A percentile compares a stretch with the other conserved stretches of the same genome.
Evolutionary conservation across 2,888 invertebrate species (phyloP).

Genomic region (Amitus sp.): DNA sequence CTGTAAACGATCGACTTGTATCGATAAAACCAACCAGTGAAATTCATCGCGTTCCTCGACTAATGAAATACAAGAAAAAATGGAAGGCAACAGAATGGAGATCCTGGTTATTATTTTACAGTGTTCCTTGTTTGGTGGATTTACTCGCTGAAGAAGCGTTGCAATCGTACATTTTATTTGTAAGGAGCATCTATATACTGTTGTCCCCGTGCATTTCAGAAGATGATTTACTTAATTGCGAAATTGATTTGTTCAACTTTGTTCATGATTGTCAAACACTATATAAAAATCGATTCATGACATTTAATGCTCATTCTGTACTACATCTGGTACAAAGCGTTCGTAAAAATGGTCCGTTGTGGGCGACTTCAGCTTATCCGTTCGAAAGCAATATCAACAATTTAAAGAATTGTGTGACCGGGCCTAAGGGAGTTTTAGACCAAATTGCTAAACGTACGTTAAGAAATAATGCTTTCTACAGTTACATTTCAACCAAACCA

Average conservation of each 20-base stretch:
- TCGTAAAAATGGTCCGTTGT: conserved; percentile 17
- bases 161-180: conserved; percentile 20
- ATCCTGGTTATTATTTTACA: conserved; percentile 31
- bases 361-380: conserved; percentile 19
- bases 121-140: conserved; percentile 26
- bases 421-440: too few species aligned
- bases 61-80: not conserved
- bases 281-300: conserved; percentile 22
- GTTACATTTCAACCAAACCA: too few species aligned
- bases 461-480: too few species aligned
- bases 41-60: conserved; percentile 23
- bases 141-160: conserved; percentile 16
- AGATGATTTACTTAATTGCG: conserved; percentile 11
- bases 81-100: conserved; percentile 35
- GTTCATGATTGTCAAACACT: conserved; percentile 17
- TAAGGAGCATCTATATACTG: conserved; percentile 11
- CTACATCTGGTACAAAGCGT: conserved; percentile 12
- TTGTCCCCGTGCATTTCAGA: conserved; percentile 19
- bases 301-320: conserved; percentile 19
- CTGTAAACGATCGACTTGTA: conserved; percentile 10
- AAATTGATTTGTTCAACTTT: conserved; percentile 21
- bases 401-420: too few species aligned
- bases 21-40: conserved; percentile 22
- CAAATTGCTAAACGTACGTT: too few species aligned
- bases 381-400: conserved; percentile 27